A percentile compares a stretch with the other conserved stretches of the same genome.
phyloP scores from a whole-genome alignment of 1,140 invertebrate species.

The Lucilia sericata region DNA sequence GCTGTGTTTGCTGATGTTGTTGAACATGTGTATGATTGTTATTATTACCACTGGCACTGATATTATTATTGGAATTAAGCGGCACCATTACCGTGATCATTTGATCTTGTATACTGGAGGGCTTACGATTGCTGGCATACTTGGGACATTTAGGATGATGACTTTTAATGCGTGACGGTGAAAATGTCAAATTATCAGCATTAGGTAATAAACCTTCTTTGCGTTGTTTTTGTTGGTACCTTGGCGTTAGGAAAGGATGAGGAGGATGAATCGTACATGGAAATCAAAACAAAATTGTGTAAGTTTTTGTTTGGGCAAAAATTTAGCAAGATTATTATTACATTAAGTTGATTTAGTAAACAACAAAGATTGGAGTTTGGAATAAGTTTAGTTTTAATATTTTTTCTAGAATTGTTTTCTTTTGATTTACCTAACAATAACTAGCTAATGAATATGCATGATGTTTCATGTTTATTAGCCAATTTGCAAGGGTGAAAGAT shows the following conservation, averaged over 20 bases:
- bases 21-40: slow-evolving; percentile 25
- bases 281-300: slow-evolving; percentile 34
- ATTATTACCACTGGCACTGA: slow-evolving; percentile 51
- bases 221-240: slow-evolving; percentile 65
- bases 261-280: slow-evolving; percentile 32
- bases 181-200: slow-evolving; percentile 66
- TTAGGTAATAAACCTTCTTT: slow-evolving; percentile 66
- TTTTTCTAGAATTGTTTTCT: background rate
- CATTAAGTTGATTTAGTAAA: background rate
- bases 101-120: slow-evolving; percentile 66
- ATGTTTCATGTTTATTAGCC: background rate
- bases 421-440: slow-evolving; percentile 22
- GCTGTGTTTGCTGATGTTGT: slow-evolving; percentile 36
- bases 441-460: background rate
- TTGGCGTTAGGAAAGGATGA: slow-evolving; percentile 32
- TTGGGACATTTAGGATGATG: slow-evolving; percentile 68
- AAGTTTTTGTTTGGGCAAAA: background rate
- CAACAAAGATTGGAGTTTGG: slow-evolving; percentile 22
- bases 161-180: slow-evolving; percentile 66
- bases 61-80: slow-evolving; percentile 61
- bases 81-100: slow-evolving; percentile 68
- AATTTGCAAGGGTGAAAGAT: background rate
- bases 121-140: slow-evolving; percentile 61
- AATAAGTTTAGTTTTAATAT: background rate
- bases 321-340: background rate